Evolutionary conservation across 1,140 invertebrate genomes (phyloP), one percentile per base, ranked within the genome.

Genomic region (Zaprionus africanus): DNA sequence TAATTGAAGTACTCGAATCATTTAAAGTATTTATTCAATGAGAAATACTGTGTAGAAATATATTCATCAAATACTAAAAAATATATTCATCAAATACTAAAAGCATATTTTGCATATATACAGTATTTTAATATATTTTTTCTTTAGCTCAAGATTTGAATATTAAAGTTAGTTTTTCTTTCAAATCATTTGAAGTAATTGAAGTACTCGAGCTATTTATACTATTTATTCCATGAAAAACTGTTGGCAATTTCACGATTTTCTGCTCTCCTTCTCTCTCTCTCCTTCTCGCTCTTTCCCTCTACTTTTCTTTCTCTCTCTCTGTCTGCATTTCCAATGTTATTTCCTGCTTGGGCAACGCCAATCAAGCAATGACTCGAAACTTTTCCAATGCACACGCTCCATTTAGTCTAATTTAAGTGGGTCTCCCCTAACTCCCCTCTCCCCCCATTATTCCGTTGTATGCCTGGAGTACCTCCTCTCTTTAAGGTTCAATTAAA

Each of bases 311-410:
- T 43, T n/a, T 43, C 41, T 17, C n/a, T 7, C 0, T 17, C 6
- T n/a, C n/a, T 38, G 61, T 82, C 60, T 56, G 17, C 24, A 41
- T 59, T 78, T 70, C 49, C 63, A 73, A 86, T 86, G 65, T 75
- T 62, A 71, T 82, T 86, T 86, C 83, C 82, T 87, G 79, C 60
- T 76, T 56, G 46, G 60, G 68, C 74, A 68, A 72, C 31, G 77
- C 76, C 83, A 86, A 86, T 86, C 82, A 86, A 60, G 62, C 61
- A 51, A 87, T 86, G 79, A 87, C 83, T 82, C 66, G 58, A 58
- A 68, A 43, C 70, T 85, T 84, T 85, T 59, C 68, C 68, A 13
- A 41, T 59, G 64, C 81, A 81, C 58, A 56, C 36, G 63, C 71
- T 81, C 73, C 69, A 78, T 76, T 78, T 70, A 71, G 68, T 63